phyloP scores from a whole-genome alignment of 2,888 invertebrate genomes.

The Didymodactylos carnosus region DNA sequence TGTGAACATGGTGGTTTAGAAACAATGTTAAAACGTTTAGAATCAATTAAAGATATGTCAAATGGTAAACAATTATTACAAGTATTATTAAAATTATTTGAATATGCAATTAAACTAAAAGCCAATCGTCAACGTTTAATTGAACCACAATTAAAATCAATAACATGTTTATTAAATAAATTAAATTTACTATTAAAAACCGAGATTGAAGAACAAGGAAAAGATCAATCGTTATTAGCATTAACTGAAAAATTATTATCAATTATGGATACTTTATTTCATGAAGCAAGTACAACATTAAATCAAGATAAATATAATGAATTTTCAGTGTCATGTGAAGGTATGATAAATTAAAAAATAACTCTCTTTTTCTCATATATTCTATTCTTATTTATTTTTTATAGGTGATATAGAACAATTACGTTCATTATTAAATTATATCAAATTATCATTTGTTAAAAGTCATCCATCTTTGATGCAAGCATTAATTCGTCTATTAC shows the following conservation, averaged over 20 bases:
- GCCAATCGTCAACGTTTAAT: conserved; percentile 70
- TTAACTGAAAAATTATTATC: conserved; percentile 72
- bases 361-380: not conserved
- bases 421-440: conserved; percentile 46
- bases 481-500: conserved; percentile 67
- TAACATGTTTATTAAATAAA: conserved; percentile 51
- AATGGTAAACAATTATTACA: conserved; percentile 65
- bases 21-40: conserved; percentile 43
- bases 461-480: conserved; percentile 48
- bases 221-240: conserved; percentile 21
- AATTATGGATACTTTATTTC: conserved; percentile 80
- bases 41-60: conserved; percentile 61
- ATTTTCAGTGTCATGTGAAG: conserved; percentile 8
- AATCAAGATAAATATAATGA: conserved; percentile 52
- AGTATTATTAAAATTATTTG: conserved; percentile 68
- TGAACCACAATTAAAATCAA: conserved; percentile 59
- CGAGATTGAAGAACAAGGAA: not conserved
- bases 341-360: conserved; percentile 19
- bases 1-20: conserved; percentile 55
- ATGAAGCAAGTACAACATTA: conserved; percentile 62
- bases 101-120: conserved; percentile 62
- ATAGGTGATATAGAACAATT: conserved; percentile 75
- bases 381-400: not conserved
- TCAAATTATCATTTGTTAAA: conserved; percentile 31
- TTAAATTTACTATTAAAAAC: conserved; percentile 19